These are phyloP conservation scores for Spermophilus dauricus DNA, from an alignment of 2,113 vertebrate species.

Conservation along the genomic window DNA sequence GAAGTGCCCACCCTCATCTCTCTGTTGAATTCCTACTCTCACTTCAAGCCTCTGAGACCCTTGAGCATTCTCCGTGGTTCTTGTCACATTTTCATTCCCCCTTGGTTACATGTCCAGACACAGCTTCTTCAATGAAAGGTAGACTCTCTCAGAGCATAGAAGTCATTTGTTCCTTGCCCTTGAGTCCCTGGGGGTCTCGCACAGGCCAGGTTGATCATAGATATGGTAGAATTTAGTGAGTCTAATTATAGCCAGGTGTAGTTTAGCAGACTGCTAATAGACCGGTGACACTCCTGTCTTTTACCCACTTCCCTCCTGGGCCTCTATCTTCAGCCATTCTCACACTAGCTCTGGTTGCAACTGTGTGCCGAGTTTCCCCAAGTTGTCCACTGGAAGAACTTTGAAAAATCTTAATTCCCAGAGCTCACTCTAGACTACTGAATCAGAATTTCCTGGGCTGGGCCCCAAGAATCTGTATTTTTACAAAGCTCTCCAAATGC, in stretches of 20 bases:
- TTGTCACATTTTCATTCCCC: background rate
- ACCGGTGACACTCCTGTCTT: background rate
- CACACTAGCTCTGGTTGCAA: background rate
- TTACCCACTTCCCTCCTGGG: background rate
- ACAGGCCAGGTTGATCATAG: background rate
- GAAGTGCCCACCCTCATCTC: background rate
- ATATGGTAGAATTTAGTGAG: background rate
- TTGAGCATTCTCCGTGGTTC: background rate
- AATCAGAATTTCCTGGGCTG: constrained; percentile 65
- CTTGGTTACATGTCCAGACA: too few relatives aligned
- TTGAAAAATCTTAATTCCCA: constrained; percentile 5
- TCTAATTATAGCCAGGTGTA: background rate
- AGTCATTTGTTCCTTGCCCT: background rate
- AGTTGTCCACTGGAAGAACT: background rate
- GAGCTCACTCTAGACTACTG: constrained; percentile 22
- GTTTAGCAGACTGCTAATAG: background rate
- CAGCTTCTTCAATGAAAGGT: background rate
- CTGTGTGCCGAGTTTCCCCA: background rate
- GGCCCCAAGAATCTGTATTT: constrained; percentile 68
- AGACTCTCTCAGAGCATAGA: background rate
- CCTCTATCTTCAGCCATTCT: background rate
- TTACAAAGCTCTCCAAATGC: constrained; percentile 47
- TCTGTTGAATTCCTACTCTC: background rate
- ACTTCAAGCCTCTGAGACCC: background rate
- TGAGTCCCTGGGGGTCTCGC: background rate